Conservation (phyloP, 2,113 vertebrate species). For the Todiramphus saurophagus region DNA sequence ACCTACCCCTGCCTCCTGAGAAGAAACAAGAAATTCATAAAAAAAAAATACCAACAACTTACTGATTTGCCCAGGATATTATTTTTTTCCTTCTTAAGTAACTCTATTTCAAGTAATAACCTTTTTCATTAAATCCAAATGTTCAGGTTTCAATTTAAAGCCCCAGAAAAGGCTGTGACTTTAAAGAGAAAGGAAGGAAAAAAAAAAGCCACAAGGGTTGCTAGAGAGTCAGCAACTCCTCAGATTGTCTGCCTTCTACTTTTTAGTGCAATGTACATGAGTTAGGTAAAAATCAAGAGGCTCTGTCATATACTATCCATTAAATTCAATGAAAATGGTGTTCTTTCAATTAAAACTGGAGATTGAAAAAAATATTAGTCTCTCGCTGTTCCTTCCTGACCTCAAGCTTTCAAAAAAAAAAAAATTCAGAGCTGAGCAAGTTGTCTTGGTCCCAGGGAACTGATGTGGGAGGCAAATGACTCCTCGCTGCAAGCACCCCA, state of each 20-base stretch:
- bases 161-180: background rate
- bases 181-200: background rate
- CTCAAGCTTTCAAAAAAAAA: background rate
- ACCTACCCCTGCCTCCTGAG: background rate
- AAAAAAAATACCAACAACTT: background rate
- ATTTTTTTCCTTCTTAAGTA: background rate
- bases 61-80: background rate
- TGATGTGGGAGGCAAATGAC: background rate
- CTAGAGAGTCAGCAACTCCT: background rate
- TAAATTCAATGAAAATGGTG: background rate
- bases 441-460: background rate
- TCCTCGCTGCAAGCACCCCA: background rate
- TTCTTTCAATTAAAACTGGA: background rate
- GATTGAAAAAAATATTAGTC: background rate
- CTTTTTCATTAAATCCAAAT: background rate
- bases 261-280: background rate
- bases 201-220: background rate
- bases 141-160: background rate
- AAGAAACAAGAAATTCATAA: constrained; percentile 3
- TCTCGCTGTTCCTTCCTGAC: background rate
- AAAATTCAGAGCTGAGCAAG: background rate
- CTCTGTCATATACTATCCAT: background rate
- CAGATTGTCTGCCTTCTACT: background rate
- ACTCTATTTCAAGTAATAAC: background rate
- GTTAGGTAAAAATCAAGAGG: background rate